Evolutionary conservation across 2,113 vertebrate species (phyloP), one percentile per base, ranked within the genome.

Genomic region (Myotis brandtii): DNA sequence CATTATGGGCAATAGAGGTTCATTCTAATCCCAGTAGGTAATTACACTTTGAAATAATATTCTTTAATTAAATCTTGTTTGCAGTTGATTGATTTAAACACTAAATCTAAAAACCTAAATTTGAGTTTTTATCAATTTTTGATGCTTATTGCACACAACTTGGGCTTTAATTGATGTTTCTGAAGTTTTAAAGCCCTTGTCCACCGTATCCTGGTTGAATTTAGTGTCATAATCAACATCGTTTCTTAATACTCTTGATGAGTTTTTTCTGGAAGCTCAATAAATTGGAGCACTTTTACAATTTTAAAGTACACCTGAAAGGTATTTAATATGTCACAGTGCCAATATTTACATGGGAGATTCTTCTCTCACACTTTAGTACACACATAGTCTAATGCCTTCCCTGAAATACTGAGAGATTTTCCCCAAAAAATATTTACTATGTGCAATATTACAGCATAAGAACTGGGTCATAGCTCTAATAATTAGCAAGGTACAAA

Each of bases 1-100:
- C 99, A 98, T 98, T 98, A 98, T 98, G 99, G 99, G 99, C 99
- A 98, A 98, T 99, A 98, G 98, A 99, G 98, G 99, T 99, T 99
- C 99, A 99, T 99, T 99, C 99, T 99, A 99, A 99, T 99, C 99
- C 99, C 99, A 99, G 99, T 99, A 99, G 99, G 99, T 99, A 99
- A 99, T 99, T 99, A 99, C 99, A 99, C 99, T 99, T 99, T 99
- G 99, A 99, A 99, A 99, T 99, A 99, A 99, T 99, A 99, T 99
- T 99, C 99, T 98, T 99, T 99, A 99, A 99, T 99, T 99, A 99
- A 99, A 99, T 99, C 99, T 99, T 99, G 99, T 99, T 99, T 99
- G 99, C 99, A 99, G 98, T 99, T 99, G 99, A 99, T 99, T 99
- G 99, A 99, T 99, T 99, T 99, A 99, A 99, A 99, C 99, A 99